These are phyloP conservation scores for Bos indicus DNA, from an alignment of 2,113 vertebrate genomes.

Conservation along the genomic window DNA sequence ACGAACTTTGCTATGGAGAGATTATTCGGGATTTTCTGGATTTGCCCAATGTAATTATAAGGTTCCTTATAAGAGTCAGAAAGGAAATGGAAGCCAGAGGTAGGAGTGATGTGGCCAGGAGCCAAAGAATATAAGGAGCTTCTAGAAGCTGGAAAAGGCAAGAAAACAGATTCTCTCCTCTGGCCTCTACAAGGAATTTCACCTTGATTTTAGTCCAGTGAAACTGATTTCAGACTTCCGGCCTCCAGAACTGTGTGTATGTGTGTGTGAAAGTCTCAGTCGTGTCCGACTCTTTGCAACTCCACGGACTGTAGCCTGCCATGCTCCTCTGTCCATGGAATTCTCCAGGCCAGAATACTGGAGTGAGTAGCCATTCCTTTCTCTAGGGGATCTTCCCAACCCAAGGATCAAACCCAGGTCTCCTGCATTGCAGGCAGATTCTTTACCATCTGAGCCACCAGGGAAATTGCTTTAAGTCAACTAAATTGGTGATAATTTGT, in stretches of 20 bases:
- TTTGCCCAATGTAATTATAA: neutral
- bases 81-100: neutral
- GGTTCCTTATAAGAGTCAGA: neutral
- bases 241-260: neutral
- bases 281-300: neutral
- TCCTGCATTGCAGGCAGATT: neutral
- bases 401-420: neutral
- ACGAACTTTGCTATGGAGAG: neutral
- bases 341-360: neutral
- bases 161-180: neutral
- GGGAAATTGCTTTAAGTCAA: neutral
- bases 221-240: slow-evolving; percentile 28
- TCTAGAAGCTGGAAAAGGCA: neutral
- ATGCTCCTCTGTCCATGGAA: neutral
- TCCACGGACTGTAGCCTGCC: neutral
- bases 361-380: neutral
- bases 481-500: slow-evolving; percentile 1
- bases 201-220: neutral
- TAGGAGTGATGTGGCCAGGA: neutral
- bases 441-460: neutral
- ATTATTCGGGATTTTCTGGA: neutral
- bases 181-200: neutral
- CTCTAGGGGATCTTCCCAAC: neutral
- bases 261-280: neutral
- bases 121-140: neutral